Evolutionary conservation across 2,797 vertebrate species (phyloP), one percentile per base, ranked within the genome.

Genomic region (Ptychadena robeensis): DNA sequence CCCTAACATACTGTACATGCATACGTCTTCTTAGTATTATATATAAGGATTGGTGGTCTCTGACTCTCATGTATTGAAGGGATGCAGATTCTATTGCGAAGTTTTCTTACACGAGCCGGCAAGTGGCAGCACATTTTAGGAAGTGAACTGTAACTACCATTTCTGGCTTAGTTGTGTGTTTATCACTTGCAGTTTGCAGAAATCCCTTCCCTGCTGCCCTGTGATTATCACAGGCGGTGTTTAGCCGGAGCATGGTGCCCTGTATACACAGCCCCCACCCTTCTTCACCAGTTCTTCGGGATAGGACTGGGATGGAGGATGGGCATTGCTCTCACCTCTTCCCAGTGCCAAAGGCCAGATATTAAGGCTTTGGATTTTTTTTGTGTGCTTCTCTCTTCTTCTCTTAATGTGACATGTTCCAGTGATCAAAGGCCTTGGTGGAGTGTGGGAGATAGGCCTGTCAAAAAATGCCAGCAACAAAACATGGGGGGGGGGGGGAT

Each of bases 371-470:
- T 53, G 83, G 67, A 87, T 28, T 88, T 87, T 86, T 88, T 86
- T 87, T 86, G n/a, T 68, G 9, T 32, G 38, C 68, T 10, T 61
- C n/a, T 80, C 63, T 35, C 63, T 59, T 69, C 85, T 48, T 80
- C 44, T 79, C 82, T 77, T 88, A 88, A 88, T 87, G 88, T 92
- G 91, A 89, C 91, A 91, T 88, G 86, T 93, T 92, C 88, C 85
- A 86, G 78, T 91, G 91, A 93, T 93, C 90, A 93, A 91, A 94
- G 91, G 65, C 37, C 75, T 86, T 82, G 64, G 63, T 86, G 88
- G 86, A 90, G 87, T 89, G 88, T 89, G 88, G 90, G 87, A 91
- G 89, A 91, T 90, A 87, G 77, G 86, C 91, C 88, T 92, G 92
- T 93, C 90, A 80, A 93, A 78, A 18, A 89, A 91, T 86, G 85